Conservation (phyloP, 2,888 invertebrate genomes). For the Camponotus fellah region DNA sequence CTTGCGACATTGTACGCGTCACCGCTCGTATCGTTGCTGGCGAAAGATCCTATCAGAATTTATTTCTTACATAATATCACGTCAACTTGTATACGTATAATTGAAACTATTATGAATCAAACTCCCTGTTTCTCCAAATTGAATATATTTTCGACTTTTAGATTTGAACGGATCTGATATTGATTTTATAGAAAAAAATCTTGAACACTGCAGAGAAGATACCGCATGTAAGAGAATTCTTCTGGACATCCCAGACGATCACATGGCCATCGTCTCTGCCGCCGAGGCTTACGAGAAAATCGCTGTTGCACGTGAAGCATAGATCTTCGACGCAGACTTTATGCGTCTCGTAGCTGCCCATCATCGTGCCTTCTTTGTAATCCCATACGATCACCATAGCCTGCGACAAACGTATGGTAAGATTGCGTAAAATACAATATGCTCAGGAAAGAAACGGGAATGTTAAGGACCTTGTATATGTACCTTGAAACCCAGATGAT, state of each 20-base stretch:
- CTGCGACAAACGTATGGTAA: constrained; percentile 78
- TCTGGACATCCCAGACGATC: constrained; percentile 93
- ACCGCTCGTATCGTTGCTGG: constrained; percentile 91
- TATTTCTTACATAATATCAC: not conserved
- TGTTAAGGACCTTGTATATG: constrained; percentile 8
- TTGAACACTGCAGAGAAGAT: constrained; percentile 29
- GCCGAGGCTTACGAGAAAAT: constrained; percentile 94
- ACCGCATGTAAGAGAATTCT: constrained; percentile 87
- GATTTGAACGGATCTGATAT: not conserved
- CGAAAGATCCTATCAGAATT: constrained; percentile 84
- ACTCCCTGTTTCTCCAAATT: not conserved
- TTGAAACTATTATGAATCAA: not conserved
- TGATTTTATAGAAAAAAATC: not conserved
- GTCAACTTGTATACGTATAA: not conserved
- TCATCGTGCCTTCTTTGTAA: constrained; percentile 89
- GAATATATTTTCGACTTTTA: not conserved
- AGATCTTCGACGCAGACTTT: constrained; percentile 95
- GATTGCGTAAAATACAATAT: not conserved
- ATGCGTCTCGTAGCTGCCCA: constrained; percentile 93
- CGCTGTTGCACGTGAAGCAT: constrained; percentile 93
- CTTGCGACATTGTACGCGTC: constrained; percentile 89
- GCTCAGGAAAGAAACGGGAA: not conserved
- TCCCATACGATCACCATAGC: constrained; percentile 96
- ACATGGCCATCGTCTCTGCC: constrained; percentile 96
- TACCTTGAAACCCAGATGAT: constrained; percentile 96